Evolutionary conservation across 2,888 invertebrate species (phyloP).

Genomic region (Ecliptopera silaceata): DNA sequence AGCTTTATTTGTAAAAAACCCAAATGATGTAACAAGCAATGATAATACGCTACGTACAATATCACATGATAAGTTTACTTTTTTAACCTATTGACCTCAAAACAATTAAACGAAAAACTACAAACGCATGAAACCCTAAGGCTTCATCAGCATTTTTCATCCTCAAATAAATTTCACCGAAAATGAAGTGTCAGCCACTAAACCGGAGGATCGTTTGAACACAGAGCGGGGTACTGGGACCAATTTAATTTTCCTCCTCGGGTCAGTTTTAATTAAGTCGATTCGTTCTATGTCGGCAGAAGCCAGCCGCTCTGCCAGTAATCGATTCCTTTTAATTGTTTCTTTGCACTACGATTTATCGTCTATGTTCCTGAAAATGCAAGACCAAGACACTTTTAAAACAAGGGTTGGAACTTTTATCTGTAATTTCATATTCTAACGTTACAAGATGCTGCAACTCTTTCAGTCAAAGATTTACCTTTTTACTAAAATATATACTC

Average conservation of each 20-base stretch:
- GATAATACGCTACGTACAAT: neutral
- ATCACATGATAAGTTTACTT: too few relatives aligned
- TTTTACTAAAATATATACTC: neutral
- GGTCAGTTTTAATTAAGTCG: conserved; percentile 73
- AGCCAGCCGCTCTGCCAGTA: conserved; percentile 50
- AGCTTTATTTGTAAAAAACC: too few relatives aligned
- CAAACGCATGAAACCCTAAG: conserved; percentile 9
- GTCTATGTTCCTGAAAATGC: conserved; percentile 7
- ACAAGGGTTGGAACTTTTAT: neutral
- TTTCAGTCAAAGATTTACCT: neutral
- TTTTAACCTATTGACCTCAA: too few relatives aligned
- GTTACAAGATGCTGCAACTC: neutral
- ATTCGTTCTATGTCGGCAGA: conserved; percentile 75
- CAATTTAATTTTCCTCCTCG: conserved; percentile 76
- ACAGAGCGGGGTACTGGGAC: conserved; percentile 51
- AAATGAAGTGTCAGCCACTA: conserved; percentile 32
- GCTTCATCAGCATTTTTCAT: conserved; percentile 29
- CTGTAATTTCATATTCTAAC: neutral
- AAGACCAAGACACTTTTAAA: neutral
- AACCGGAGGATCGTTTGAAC: conserved; percentile 49
- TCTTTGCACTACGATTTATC: conserved; percentile 50
- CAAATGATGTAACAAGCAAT: too few relatives aligned
- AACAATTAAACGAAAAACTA: neutral
- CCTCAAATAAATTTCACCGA: conserved; percentile 30
- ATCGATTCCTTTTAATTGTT: conserved; percentile 72